Evolutionary conservation across 2,113 vertebrate species (phyloP).

Genomic region (Catagonus wagneri): DNA sequence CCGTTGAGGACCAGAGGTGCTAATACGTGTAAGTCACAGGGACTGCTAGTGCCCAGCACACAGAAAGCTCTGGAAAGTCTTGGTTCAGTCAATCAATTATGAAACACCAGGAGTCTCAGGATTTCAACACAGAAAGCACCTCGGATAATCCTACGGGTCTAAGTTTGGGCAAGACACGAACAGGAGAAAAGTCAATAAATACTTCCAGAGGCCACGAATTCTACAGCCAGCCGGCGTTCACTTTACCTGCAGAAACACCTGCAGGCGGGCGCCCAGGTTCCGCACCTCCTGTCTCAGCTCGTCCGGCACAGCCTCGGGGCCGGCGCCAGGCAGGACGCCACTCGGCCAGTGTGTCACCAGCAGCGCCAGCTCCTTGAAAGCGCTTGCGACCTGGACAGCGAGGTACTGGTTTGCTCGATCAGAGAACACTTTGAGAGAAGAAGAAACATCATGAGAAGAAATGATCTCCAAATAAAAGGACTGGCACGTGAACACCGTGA

Average conservation of each 20-base stretch:
- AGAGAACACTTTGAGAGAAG: slow-evolving; percentile 90
- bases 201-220: background rate
- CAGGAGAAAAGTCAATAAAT: background rate
- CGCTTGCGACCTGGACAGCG: slow-evolving; percentile 89
- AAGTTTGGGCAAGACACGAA: background rate
- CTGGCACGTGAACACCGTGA: background rate
- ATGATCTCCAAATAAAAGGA: background rate
- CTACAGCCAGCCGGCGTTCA: background rate
- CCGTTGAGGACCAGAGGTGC: background rate
- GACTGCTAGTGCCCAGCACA: background rate
- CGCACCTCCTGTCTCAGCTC: slow-evolving; percentile 91
- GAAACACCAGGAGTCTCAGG: background rate
- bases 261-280: slow-evolving; percentile 94
- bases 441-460: background rate
- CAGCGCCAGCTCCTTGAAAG: slow-evolving; percentile 90
- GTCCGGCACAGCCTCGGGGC: slow-evolving; percentile 83
- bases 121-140: background rate
- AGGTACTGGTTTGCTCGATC: slow-evolving; percentile 88
- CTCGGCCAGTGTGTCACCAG: slow-evolving; percentile 90
- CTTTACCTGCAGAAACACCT: slow-evolving; percentile 95
- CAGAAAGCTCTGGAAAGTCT: background rate
- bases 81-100: background rate
- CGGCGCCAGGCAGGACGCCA: slow-evolving; percentile 78
- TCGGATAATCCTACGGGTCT: background rate
- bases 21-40: background rate